Evolutionary conservation across 92 coral and sea anemone genomes (phyloP), one percentile per base, ranked within the genome.

Genomic region (Zoanthus sansibaricus): DNA sequence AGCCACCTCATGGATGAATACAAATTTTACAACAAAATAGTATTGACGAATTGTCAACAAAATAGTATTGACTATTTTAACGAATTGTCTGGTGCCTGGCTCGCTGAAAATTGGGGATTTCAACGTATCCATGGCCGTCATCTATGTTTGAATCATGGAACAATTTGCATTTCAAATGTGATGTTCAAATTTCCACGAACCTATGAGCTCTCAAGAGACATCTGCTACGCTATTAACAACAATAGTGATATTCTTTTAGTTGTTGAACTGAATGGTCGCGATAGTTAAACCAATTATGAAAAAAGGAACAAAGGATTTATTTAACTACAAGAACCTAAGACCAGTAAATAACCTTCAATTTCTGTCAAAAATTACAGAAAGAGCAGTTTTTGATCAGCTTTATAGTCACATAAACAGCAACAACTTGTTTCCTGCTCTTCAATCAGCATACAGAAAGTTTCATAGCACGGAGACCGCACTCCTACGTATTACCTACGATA

Each of bases 81-180:
- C 21, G 86, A 64, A 82, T 55, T 55, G 77, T 30, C 86, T 82
- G 86, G 8, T 82, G 86, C 86, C 86, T 82, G 86, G 86, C 78
- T 82, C 51, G 86, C 86, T 82, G 86, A 51, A 82, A 82, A 82
- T 82, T 55, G 86, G 25, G 86, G 78, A 82, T 82, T 82, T 82
- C 52, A 31, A 62, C 79, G 66, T 64, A 82, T 30, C 55, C 33
- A 66, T 59, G 79, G 86, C 86, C 54, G 78, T 61, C 86, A 82
- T 82, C 86, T 12, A 6, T 66, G 86, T 82, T 82, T 64, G 86
- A 82, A 82, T 82, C 78, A 66, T 82, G 86, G 85, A 82, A 30
- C 79, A 82, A 82, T 66, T 82, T 82, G 86, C 73, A 82, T 82
- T 82, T 64, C 44, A 66, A 82, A 82, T 5, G 31, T 82, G 86